These are phyloP conservation scores for Copidosoma floridanum DNA, from an alignment of 1,140 invertebrate species.

Conservation along the genomic window DNA sequence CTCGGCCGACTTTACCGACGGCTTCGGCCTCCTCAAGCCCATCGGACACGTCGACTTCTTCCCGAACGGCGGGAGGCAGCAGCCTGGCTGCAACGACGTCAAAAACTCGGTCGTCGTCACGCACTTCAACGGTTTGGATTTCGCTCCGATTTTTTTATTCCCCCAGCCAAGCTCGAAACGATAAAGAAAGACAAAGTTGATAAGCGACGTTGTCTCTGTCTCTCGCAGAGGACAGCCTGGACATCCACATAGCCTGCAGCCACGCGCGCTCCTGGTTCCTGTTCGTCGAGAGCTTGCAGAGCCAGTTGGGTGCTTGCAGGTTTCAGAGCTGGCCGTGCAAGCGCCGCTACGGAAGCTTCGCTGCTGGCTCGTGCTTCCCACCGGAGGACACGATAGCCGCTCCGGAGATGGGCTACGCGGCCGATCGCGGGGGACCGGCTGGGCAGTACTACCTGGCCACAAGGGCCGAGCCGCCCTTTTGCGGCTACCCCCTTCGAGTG, in stretches of 20 bases:
- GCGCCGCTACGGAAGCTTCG: conserved; percentile 45
- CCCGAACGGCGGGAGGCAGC: conserved; percentile 69
- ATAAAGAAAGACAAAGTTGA: too few species aligned
- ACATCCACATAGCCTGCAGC: conserved; percentile 67
- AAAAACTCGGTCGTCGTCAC: conserved; percentile 58
- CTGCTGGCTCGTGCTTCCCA: conserved; percentile 54
- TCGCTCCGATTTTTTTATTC: too few species aligned
- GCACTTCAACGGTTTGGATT: conserved; percentile 47
- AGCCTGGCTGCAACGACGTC: conserved; percentile 67
- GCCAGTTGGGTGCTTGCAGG: conserved; percentile 50
- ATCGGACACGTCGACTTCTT: conserved; percentile 72
- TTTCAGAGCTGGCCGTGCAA: conserved; percentile 56
- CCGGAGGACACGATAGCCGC: conserved; percentile 40
- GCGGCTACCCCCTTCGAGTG: conserved; percentile 55
- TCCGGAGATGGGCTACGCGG: conserved; percentile 52
- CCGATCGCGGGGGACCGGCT: conserved; percentile 48
- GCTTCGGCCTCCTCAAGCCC: conserved; percentile 67
- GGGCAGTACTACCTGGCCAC: conserved; percentile 54
- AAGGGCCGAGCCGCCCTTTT: conserved; percentile 51
- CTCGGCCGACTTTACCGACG: conserved; percentile 60
- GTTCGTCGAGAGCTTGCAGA: conserved; percentile 67
- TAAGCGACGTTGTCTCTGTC: conserved; percentile 21
- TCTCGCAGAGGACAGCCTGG: conserved; percentile 44
- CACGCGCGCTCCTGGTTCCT: conserved; percentile 70
- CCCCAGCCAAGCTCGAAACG: too few species aligned